phyloP scores from a whole-genome alignment of 2,888 invertebrate genomes.

The Patella ulyssiponensis region DNA sequence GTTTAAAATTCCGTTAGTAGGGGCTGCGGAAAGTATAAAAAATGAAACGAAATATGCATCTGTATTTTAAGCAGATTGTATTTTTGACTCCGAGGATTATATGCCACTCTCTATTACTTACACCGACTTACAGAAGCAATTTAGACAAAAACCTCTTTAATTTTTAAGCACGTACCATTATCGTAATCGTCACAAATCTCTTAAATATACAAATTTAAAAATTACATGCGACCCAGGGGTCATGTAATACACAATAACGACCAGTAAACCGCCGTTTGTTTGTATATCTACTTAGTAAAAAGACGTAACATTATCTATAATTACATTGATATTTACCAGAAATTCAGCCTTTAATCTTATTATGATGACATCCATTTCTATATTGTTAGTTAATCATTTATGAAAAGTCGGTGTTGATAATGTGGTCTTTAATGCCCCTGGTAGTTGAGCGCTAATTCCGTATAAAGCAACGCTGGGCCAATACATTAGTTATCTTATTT shows the following conservation, averaged over 20 bases:
- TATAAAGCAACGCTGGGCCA: not conserved
- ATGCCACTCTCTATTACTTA: too few relatives aligned
- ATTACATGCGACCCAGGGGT: too few relatives aligned
- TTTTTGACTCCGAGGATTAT: too few relatives aligned
- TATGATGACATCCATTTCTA: not conserved
- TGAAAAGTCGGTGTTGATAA: not conserved
- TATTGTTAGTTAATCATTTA: not conserved
- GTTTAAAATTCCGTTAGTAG: too few relatives aligned
- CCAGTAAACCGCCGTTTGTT: not conserved
- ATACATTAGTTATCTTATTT: not conserved
- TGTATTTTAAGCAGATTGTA: too few relatives aligned
- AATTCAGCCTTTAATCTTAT: not conserved
- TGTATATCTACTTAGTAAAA: not conserved
- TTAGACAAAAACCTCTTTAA: too few relatives aligned
- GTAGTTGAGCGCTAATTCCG: not conserved
- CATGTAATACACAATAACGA: not conserved
- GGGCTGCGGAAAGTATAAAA: too few relatives aligned
- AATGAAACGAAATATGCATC: too few relatives aligned
- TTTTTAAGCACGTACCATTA: too few relatives aligned
- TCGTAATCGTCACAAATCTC: too few relatives aligned
- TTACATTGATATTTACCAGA: not conserved
- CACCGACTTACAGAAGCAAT: too few relatives aligned
- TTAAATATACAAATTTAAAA: too few relatives aligned
- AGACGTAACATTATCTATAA: not conserved
- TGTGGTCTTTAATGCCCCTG: not conserved